Evolutionary conservation across 2,888 invertebrate genomes (phyloP).

Genomic region (Neuroscelio doddi): DNA sequence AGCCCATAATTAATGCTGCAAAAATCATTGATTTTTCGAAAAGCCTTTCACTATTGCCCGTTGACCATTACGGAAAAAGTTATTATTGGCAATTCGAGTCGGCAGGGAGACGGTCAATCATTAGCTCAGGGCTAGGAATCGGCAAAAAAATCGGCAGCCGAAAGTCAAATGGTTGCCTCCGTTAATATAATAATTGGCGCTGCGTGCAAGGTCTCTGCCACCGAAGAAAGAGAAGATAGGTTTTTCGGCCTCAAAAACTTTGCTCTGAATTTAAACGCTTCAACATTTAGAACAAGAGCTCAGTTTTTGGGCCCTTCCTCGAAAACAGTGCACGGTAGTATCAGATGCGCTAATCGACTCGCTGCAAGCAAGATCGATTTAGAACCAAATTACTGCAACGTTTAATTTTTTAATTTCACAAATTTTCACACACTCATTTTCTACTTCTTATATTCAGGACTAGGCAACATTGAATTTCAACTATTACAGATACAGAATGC

Average conservation of each 20-base stretch:
- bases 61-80: conserved; percentile 37
- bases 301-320: too few species aligned
- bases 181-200: conserved; percentile 56
- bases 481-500: too few species aligned
- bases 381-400: too few species aligned
- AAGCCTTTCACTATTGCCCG: conserved; percentile 26
- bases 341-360: too few species aligned
- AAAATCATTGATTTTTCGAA: conserved; percentile 10
- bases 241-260: conserved; percentile 25
- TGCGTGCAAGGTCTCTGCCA: conserved; percentile 49
- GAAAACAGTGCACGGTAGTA: too few species aligned
- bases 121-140: conserved; percentile 32
- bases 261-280: conserved; percentile 46
- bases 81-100: conserved; percentile 28
- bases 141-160: conserved; percentile 45
- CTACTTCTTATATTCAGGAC: too few species aligned
- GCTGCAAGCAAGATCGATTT: too few species aligned
- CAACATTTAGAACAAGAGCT: conserved; percentile 11
- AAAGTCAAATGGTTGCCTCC: conserved; percentile 44
- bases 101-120: conserved; percentile 19
- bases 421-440: too few species aligned
- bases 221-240: conserved; percentile 12
- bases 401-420: too few species aligned
- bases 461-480: too few species aligned
- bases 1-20: too few species aligned